Evolutionary conservation across 2,888 invertebrate genomes (phyloP), one percentile per base, ranked within the genome.

Genomic region (Calameuta filiformis): DNA sequence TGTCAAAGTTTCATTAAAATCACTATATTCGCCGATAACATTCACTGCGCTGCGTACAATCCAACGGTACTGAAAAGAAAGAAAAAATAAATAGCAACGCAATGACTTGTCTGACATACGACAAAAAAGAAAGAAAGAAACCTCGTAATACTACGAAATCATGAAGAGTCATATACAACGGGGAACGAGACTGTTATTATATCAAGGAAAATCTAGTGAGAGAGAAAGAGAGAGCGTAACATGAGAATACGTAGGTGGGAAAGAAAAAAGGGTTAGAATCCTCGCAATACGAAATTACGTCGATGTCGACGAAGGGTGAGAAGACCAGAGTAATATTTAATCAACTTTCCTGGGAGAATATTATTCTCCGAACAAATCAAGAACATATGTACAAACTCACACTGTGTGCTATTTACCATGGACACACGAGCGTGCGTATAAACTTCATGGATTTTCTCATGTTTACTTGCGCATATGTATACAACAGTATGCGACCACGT

Each of bases 331-430:
- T 89, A 88, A 91, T 90, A 90, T 91, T 90, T 90, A 90, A 91
- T 91, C 91, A 90, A 90, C 90, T 89, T 89, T 87, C 84, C 86
- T 56, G 86, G 87, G 84, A 87, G 89, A 89, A 87, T 87, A 89
- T 89, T 89, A 90, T 90, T 90, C 89, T 89, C 88, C 82, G 84
- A 88, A 89, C 89, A 90, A 91, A 90, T 90, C 90, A 90, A 89
- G 89, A 90, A 90, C 90, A 89, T 90, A 90, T 90, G 90, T 88
- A 87, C 84, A 83, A 81, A 81, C 56, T 56, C 23, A 56, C 56
- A 23, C 56, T 56, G 23, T 56, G 23, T 56, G 23, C 56, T 56
- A 2, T 56, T 23, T 56, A 56, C 56, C 23, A 23, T 56, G 56
- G 56, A 56, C 56, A 56, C 56, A 23, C 15, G 56, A 23, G 23